Evolutionary conservation across 2,888 invertebrate genomes (phyloP).

Genomic region (Incurvaria masculella): DNA sequence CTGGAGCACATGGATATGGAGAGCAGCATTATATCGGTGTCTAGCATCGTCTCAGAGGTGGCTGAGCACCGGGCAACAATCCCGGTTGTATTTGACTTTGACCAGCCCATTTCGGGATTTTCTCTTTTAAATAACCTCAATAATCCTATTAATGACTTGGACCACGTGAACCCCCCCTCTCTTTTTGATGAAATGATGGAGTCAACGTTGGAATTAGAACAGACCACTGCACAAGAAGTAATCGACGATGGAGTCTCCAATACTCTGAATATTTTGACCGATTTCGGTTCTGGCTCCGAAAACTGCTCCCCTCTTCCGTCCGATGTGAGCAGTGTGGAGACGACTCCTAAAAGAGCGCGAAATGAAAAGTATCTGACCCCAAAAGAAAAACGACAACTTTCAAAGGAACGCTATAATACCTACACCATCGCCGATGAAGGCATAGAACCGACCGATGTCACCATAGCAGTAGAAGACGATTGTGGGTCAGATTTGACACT

Average conservation of each 20-base stretch:
- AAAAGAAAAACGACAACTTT: constrained; percentile 70
- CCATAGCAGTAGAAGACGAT: constrained; percentile 29
- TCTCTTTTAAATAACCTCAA: constrained; percentile 39
- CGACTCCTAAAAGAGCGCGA: constrained; percentile 65
- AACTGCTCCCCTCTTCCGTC: constrained; percentile 64
- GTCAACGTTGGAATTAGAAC: constrained; percentile 50
- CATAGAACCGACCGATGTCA: constrained; percentile 27
- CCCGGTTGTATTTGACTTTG: constrained; percentile 55
- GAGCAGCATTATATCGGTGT: constrained; percentile 79
- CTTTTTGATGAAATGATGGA: constrained; percentile 69
- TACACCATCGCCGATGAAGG: constrained; percentile 66
- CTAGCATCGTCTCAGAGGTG: constrained; percentile 78
- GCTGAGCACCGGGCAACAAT: constrained; percentile 54
- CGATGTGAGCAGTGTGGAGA: constrained; percentile 71
- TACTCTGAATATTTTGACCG: constrained; percentile 55
- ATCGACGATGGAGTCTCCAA: constrained; percentile 51
- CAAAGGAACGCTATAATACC: constrained; percentile 78
- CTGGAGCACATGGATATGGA: constrained; percentile 79
- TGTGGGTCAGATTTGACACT: constrained; percentile 46
- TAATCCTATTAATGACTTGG: constrained; percentile 57
- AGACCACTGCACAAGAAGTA: constrained; percentile 55
- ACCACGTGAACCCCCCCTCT: constrained; percentile 70
- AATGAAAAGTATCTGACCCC: constrained; percentile 61
- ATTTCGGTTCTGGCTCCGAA: constrained; percentile 54
- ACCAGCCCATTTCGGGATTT: constrained; percentile 53